A percentile compares a stretch with the other conserved stretches of the same genome.
Evolutionary conservation across 64 coral and sea anemone genomes (phyloP).

Genomic region (Montipora capricornis): DNA sequence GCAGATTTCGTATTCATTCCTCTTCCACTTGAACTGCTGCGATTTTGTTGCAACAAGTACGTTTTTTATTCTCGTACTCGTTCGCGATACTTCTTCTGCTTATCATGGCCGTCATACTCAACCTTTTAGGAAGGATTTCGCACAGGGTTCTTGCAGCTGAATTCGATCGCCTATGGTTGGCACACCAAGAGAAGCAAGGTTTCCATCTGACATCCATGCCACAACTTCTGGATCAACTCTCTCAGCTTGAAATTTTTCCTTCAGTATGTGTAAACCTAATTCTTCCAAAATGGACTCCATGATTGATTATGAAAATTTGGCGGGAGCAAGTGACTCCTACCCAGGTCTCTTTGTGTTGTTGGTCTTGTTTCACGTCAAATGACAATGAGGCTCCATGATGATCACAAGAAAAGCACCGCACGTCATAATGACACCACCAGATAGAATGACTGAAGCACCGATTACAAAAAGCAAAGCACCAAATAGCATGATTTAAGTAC

Average conservation of each 20-base stretch:
- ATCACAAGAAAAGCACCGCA: constrained; percentile 27
- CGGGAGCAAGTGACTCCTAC: neutral
- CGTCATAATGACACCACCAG: neutral
- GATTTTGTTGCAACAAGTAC: constrained; percentile 34
- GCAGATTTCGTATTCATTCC: constrained; percentile 37
- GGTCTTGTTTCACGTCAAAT: neutral
- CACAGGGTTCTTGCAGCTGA: neutral
- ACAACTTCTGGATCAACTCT: constrained; percentile 32
- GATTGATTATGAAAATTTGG: neutral
- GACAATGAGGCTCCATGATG: constrained; percentile 7
- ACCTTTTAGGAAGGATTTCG: constrained; percentile 25
- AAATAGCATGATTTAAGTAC: neutral
- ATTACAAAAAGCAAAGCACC: neutral
- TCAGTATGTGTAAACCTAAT: constrained; percentile 2
- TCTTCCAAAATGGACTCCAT: constrained; percentile 47
- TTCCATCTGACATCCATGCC: constrained; percentile 27
- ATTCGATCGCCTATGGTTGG: constrained; percentile 48
- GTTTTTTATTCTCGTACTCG: constrained; percentile 17
- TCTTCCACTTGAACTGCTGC: constrained; percentile 44
- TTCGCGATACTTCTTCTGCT: constrained; percentile 26
- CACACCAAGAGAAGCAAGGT: constrained; percentile 52
- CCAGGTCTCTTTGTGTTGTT: neutral
- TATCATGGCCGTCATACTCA: neutral
- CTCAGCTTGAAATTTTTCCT: constrained; percentile 49
- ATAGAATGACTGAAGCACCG: neutral